These are phyloP conservation scores for Cremastobaeus sp. DNA, from an alignment of 2,888 invertebrate species.

Conservation along the genomic window DNA sequence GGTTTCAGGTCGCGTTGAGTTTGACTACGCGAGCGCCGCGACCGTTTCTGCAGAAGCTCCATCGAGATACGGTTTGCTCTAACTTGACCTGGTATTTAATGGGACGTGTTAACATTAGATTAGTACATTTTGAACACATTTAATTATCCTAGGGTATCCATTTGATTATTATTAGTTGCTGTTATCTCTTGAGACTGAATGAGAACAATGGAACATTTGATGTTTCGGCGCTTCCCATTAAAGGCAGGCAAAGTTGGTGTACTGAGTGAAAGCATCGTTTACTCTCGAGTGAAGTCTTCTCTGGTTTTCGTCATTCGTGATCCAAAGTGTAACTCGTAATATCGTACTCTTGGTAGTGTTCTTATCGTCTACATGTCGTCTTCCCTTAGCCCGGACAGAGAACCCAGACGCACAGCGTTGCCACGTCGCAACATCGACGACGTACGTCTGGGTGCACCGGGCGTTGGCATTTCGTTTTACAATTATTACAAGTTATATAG, in stretches of 20 bases:
- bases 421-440: constrained; percentile 57
- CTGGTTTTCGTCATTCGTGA: constrained; percentile 32
- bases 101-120: too few relatives aligned
- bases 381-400: constrained; percentile 69
- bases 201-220: too few relatives aligned
- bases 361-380: constrained; percentile 57
- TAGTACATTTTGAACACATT: too few relatives aligned
- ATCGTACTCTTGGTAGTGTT: constrained; percentile 50
- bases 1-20: too few relatives aligned
- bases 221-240: too few relatives aligned
- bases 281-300: constrained; percentile 11
- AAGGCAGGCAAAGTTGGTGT: background rate
- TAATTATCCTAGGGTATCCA: too few relatives aligned
- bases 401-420: constrained; percentile 70
- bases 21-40: constrained; percentile 21
- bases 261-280: too few relatives aligned
- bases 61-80: background rate
- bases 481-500: constrained; percentile 77
- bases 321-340: constrained; percentile 52
- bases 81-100: background rate
- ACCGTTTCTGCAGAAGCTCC: constrained; percentile 57
- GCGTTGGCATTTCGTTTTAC: constrained; percentile 77
- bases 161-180: too few relatives aligned
- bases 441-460: constrained; percentile 72
- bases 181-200: too few relatives aligned